phyloP scores from a whole-genome alignment of 2,797 vertebrate species.

The Betta splendens region DNA sequence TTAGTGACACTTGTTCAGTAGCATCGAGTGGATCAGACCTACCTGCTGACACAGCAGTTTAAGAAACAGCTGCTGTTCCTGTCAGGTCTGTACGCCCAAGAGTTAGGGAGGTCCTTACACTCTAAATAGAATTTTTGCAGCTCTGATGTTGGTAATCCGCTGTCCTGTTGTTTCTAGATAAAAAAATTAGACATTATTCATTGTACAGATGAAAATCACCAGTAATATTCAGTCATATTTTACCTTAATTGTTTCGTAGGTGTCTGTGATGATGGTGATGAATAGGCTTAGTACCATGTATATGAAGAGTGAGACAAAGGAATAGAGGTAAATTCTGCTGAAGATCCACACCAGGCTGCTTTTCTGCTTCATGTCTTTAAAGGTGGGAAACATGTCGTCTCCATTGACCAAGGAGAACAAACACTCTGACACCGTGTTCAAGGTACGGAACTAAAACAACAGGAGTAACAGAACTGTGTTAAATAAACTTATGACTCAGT shows the following conservation, averaged over 20 bases:
- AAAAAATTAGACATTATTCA: no score
- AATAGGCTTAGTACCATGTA: constrained; percentile 84
- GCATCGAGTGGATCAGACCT: neutral
- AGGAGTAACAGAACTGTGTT: no score
- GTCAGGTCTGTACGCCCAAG: constrained; percentile 87
- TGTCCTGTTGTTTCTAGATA: constrained; percentile 87
- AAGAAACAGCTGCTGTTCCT: constrained; percentile 62
- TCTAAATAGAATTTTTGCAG: constrained; percentile 87
- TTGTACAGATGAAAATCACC: neutral
- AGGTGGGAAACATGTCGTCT: constrained; percentile 95
- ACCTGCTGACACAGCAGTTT: constrained; percentile 76
- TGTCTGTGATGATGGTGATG: constrained; percentile 90
- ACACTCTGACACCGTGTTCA: constrained; percentile 93
- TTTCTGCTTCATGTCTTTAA: constrained; percentile 88
- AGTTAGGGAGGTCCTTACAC: constrained; percentile 90
- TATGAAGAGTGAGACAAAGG: constrained; percentile 81
- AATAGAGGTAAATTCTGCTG: constrained; percentile 90
- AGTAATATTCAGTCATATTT: neutral
- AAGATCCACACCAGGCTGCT: constrained; percentile 91
- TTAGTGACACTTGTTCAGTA: neutral
- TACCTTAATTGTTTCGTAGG: constrained; percentile 96
- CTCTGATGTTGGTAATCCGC: constrained; percentile 86
- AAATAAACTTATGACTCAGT: neutral
- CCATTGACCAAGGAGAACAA: constrained; percentile 95
- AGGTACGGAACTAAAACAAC: constrained; percentile 86